phyloP scores from a whole-genome alignment of 1,140 invertebrate species.

The Drosophila fuyamai region DNA sequence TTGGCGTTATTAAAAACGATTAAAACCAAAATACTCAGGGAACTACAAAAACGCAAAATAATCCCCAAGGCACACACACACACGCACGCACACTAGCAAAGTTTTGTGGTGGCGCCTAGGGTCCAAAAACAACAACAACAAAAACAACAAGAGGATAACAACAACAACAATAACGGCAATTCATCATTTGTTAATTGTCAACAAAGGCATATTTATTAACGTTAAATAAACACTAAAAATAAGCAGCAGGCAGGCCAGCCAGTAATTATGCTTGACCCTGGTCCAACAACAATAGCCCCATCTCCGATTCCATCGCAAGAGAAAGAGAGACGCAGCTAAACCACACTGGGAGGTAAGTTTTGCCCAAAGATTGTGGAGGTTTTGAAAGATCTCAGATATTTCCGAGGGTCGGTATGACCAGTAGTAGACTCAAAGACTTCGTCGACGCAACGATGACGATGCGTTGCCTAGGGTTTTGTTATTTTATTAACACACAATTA shows the following conservation, averaged over 20 bases:
- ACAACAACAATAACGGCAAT: constrained; percentile 23
- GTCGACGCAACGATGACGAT: constrained; percentile 55
- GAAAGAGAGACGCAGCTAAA: constrained; percentile 32
- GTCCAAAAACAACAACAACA: constrained; percentile 16
- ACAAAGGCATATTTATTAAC: constrained; percentile 68
- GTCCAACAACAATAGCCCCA: constrained; percentile 72
- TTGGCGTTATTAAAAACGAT: constrained; percentile 50
- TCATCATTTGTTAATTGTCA: constrained; percentile 59
- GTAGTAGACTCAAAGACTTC: background rate
- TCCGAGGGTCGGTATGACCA: no score
- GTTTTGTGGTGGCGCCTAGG: constrained; percentile 49
- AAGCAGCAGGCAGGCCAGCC: constrained; percentile 44
- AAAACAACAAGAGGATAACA: constrained; percentile 26
- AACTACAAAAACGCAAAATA: constrained; percentile 10
- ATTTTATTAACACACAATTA: constrained; percentile 54
- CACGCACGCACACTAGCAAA: constrained; percentile 14
- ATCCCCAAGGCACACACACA: constrained; percentile 29
- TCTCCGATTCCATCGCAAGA: constrained; percentile 43
- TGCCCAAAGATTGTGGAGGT: constrained; percentile 10
- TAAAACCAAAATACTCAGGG: constrained; percentile 41
- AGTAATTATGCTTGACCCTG: constrained; percentile 82
- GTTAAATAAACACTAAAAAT: constrained; percentile 74
- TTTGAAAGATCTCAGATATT: background rate
- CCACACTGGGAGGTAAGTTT: constrained; percentile 47
- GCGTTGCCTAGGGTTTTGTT: constrained; percentile 57